Conservation (phyloP, 2,888 invertebrate genomes). For the Andrena minutula region DNA sequence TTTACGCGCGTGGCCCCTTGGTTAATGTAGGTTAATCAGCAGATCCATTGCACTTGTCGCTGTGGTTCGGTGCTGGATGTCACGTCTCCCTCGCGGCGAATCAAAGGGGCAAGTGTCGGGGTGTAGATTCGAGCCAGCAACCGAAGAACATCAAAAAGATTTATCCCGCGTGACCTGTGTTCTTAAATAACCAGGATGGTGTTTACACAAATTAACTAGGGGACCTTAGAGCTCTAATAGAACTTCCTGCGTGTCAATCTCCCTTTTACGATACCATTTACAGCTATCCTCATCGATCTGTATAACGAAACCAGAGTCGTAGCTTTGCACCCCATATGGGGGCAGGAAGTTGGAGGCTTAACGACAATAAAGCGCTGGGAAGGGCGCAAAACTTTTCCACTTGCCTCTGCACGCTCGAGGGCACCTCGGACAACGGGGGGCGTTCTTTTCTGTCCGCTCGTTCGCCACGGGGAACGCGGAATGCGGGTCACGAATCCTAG, state of each 20-base stretch:
- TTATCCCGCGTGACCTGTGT: too few species aligned
- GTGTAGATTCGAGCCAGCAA: too few species aligned
- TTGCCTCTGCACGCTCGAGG: background rate
- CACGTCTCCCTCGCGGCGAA: background rate
- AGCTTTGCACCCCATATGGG: background rate
- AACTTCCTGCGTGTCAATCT: background rate
- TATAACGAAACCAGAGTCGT: background rate
- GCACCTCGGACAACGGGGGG: background rate
- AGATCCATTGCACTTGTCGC: conserved; percentile 40
- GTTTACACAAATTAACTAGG: too few species aligned
- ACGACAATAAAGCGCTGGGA: conserved; percentile 10
- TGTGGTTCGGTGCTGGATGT: background rate
- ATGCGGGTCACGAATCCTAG: conserved; percentile 40
- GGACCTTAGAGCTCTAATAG: too few species aligned
- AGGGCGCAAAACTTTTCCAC: background rate
- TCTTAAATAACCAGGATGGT: too few species aligned
- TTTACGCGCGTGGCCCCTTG: conserved; percentile 35
- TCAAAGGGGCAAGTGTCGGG: background rate
- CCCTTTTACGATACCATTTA: background rate
- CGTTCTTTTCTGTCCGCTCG: background rate
- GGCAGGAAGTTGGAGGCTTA: background rate
- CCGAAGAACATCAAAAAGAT: too few species aligned
- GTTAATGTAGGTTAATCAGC: conserved; percentile 50
- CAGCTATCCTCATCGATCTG: background rate
- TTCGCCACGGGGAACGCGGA: conserved; percentile 7